These are phyloP conservation scores for Muscicapa comitata DNA, from an alignment of 2,797 vertebrate genomes.

Conservation along the genomic window DNA sequence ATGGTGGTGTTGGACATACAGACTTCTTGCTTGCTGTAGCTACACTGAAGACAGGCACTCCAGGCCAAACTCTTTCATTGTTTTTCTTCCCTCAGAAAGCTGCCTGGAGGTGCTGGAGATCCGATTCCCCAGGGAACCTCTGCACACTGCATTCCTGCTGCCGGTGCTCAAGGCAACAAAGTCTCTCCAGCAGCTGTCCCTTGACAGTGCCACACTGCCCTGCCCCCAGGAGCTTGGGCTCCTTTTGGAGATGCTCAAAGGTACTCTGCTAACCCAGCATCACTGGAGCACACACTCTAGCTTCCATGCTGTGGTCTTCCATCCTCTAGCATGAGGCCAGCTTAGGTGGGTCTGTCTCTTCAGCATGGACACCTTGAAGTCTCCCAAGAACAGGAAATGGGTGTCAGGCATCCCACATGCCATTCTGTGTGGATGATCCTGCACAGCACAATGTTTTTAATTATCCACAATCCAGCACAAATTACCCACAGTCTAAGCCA, in stretches of 20 bases:
- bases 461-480: not conserved
- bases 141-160: slow-evolving; percentile 69
- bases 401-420: not conserved
- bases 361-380: not conserved
- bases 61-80: not conserved
- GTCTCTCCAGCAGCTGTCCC: slow-evolving; percentile 78
- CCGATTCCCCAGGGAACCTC: slow-evolving; percentile 77
- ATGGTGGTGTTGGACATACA: fast-evolving
- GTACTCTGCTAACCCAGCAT: slow-evolving; percentile 62
- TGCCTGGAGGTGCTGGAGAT: slow-evolving; percentile 83
- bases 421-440: not conserved
- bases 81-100: slow-evolving; percentile 68
- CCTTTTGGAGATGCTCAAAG: slow-evolving; percentile 80
- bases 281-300: not conserved
- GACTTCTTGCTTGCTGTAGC: not conserved
- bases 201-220: slow-evolving; percentile 78
- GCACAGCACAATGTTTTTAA: not conserved
- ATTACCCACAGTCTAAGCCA: not conserved
- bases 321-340: not conserved
- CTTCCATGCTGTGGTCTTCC: not conserved
- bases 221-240: slow-evolving; percentile 63
- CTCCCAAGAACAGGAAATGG: not conserved
- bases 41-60: not conserved
- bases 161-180: slow-evolving; percentile 78
- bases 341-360: not conserved